Evolutionary conservation across 2,113 vertebrate species (phyloP).

Genomic region (Toxotes jaculatrix): DNA sequence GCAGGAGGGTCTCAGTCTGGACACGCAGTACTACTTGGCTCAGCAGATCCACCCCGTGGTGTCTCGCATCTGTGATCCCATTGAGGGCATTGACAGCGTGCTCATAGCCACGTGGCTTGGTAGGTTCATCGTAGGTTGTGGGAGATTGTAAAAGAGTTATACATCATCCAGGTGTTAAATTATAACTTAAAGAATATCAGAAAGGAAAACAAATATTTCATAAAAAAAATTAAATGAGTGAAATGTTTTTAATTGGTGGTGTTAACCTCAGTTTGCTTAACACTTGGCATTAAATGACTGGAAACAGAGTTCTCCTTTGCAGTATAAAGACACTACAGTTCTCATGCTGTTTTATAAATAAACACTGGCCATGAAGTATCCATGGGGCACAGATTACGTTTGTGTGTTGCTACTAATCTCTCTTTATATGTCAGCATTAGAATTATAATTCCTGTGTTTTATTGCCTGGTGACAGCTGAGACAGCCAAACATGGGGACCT

Average conservation of each 20-base stretch:
- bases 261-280: not conserved
- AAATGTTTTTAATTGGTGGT: constrained; percentile 11
- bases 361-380: constrained; percentile 28
- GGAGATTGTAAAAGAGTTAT: not conserved
- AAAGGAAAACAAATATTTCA: not conserved
- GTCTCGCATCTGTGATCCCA: constrained; percentile 96
- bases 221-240: not conserved
- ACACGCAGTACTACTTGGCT: constrained; percentile 96
- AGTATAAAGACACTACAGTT: not conserved
- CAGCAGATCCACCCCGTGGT: constrained; percentile 98
- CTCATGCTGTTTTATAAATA: constrained; percentile 17
- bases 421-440: constrained; percentile 43
- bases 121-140: constrained; percentile 46
- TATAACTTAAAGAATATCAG: not conserved
- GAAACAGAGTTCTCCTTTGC: not conserved
- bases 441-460: constrained; percentile 36
- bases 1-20: constrained; percentile 89
- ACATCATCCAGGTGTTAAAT: not conserved
- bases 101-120: constrained; percentile 94
- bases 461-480: constrained; percentile 56
- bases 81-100: constrained; percentile 93
- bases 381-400: constrained; percentile 23
- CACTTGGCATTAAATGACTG: not conserved
- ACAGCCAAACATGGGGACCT: constrained; percentile 46
- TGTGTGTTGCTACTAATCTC: constrained; percentile 31